Conservation (phyloP, 2,113 vertebrate genomes). For the Pangasianodon gigas region DNA sequence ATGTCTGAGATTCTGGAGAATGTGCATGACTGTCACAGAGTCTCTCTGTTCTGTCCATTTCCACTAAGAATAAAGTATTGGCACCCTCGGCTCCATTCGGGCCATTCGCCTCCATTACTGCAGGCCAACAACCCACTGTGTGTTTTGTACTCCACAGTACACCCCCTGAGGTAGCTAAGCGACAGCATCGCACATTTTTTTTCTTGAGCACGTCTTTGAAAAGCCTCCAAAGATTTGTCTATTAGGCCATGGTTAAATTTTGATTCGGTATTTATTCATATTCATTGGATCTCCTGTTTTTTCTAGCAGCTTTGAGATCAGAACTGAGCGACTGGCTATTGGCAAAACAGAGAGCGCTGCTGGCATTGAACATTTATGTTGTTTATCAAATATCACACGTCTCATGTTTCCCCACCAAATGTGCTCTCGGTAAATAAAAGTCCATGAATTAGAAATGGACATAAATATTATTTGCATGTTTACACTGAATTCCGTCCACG, state of each 20-base stretch:
- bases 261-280: background rate
- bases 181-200: background rate
- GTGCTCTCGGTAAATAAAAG: constrained; percentile 8
- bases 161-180: background rate
- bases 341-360: constrained; percentile 19
- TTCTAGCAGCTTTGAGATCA: constrained; percentile 16
- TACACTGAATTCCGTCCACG: constrained; percentile 7
- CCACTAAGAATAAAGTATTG: background rate
- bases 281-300: background rate
- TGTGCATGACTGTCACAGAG: background rate
- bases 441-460: constrained; percentile 32
- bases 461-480: constrained; percentile 31
- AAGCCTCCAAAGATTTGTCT: background rate
- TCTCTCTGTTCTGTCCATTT: background rate
- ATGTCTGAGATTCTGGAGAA: background rate
- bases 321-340: constrained; percentile 19
- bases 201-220: background rate
- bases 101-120: no score
- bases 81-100: background rate
- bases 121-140: background rate
- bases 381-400: constrained; percentile 2
- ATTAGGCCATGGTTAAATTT: background rate
- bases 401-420: constrained; percentile 21
- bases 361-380: constrained; percentile 14
- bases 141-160: background rate